Evolutionary conservation across 2,113 vertebrate genomes (phyloP).

Genomic region (Oryzias javanicus): DNA sequence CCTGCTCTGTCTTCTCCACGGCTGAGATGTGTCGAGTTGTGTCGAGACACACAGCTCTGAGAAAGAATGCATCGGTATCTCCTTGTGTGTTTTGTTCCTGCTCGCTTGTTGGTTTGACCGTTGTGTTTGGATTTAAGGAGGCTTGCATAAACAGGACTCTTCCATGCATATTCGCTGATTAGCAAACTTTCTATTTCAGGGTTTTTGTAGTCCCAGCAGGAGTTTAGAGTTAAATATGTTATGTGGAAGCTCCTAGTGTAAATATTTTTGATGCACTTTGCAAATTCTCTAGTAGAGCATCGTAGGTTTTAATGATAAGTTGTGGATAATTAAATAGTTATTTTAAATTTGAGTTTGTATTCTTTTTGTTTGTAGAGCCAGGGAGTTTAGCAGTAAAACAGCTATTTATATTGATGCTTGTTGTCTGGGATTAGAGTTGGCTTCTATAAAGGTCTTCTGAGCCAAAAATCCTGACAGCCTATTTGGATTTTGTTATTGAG

Average conservation of each 20-base stretch:
- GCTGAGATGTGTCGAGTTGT: constrained; percentile 32
- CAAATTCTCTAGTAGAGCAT: background rate
- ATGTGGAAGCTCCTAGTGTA: constrained; percentile 40
- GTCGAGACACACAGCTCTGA: constrained; percentile 31
- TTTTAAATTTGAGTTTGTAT: background rate
- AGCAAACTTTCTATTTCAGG: constrained; percentile 61
- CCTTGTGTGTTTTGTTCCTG: constrained; percentile 38
- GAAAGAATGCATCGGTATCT: constrained; percentile 39
- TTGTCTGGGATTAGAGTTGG: background rate
- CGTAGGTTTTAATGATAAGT: background rate
- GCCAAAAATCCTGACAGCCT: no score
- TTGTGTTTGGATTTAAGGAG: constrained; percentile 50
- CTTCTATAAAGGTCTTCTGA: background rate
- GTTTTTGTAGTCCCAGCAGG: constrained; percentile 36
- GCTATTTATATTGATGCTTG: background rate
- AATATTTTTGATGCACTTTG: constrained; percentile 29
- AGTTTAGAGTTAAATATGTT: constrained; percentile 46
- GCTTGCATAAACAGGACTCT: constrained; percentile 59
- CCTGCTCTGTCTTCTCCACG: constrained; percentile 21
- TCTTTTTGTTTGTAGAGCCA: background rate
- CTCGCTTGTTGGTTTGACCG: constrained; percentile 44
- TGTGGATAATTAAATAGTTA: background rate
- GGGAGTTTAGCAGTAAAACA: background rate
- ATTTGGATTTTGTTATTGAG: constrained; percentile 3
- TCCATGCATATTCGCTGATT: constrained; percentile 60